Conservation (phyloP, 2,888 invertebrate genomes). For the Orthosia cruda region DNA sequence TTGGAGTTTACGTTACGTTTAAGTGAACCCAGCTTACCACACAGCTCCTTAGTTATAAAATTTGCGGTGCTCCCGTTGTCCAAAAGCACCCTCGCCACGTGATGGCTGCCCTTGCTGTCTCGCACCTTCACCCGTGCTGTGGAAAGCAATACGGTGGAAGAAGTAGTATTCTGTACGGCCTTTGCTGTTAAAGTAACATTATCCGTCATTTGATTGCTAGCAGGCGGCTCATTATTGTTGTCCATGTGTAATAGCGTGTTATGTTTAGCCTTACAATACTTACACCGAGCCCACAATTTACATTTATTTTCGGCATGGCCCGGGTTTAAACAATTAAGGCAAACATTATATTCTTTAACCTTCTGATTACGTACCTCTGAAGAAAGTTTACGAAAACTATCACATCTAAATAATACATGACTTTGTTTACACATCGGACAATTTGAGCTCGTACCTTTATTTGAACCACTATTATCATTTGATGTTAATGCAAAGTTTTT, state of each 20-base stretch:
- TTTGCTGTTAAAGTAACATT: too few species aligned
- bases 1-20: too few species aligned
- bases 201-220: background rate
- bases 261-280: constrained; percentile 18
- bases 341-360: constrained; percentile 15
- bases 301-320: constrained; percentile 17
- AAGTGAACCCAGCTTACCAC: too few species aligned
- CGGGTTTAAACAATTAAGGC: constrained; percentile 14
- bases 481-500: too few species aligned
- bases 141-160: too few species aligned
- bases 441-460: background rate
- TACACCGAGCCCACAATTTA: constrained; percentile 15
- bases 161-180: too few species aligned
- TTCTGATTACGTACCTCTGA: constrained; percentile 1
- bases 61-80: too few species aligned
- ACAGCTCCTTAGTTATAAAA: too few species aligned
- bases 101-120: too few species aligned
- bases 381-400: constrained; percentile 10
- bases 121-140: too few species aligned
- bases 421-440: constrained; percentile 16
- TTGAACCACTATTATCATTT: too few species aligned
- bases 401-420: constrained; percentile 15
- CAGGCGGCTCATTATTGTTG: constrained; percentile 12
- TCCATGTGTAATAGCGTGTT: constrained; percentile 15
- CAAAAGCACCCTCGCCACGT: too few species aligned